phyloP scores from a whole-genome alignment of 2,113 vertebrate genomes.

The Petromus typicus region DNA sequence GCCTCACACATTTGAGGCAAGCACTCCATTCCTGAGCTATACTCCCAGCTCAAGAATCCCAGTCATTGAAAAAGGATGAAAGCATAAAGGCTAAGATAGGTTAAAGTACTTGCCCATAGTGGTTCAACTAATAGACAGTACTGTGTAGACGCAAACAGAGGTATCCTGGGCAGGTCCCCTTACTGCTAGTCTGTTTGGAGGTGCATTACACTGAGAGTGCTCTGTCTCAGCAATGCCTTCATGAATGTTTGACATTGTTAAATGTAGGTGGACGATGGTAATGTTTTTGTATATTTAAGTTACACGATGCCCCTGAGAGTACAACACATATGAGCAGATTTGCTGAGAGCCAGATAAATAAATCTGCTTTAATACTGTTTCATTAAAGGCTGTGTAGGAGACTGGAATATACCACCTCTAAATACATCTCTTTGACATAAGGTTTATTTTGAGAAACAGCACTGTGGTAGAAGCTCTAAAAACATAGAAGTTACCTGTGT shows the following conservation, averaged over 20 bases:
- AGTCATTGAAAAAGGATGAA: not conserved
- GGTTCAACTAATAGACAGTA: not conserved
- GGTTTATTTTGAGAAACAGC: not conserved
- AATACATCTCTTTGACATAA: not conserved
- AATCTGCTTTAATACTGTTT: conserved; percentile 7
- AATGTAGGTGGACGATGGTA: not conserved
- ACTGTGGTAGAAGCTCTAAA: not conserved
- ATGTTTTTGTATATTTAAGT: not conserved
- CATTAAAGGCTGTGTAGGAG: conserved; percentile 16
- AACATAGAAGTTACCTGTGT: not conserved
- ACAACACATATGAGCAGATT: not conserved
- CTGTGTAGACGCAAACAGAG: not conserved
- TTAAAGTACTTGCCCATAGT: not conserved
- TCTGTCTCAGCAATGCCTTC: not conserved
- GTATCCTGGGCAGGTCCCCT: not conserved
- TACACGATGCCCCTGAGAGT: not conserved
- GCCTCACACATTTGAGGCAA: not conserved
- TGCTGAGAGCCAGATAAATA: not conserved
- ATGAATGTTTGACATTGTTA: not conserved
- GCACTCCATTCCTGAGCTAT: not conserved
- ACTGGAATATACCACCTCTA: not conserved
- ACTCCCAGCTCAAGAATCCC: not conserved
- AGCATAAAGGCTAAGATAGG: not conserved
- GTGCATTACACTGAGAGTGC: not conserved
- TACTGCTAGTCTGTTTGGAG: not conserved